Percentiles rank a stretch among this genome's conserved stretches.
These are phyloP conservation scores for Amblyteles armatorius DNA, from an alignment of 2,888 invertebrate genomes.

Conservation along the genomic window DNA sequence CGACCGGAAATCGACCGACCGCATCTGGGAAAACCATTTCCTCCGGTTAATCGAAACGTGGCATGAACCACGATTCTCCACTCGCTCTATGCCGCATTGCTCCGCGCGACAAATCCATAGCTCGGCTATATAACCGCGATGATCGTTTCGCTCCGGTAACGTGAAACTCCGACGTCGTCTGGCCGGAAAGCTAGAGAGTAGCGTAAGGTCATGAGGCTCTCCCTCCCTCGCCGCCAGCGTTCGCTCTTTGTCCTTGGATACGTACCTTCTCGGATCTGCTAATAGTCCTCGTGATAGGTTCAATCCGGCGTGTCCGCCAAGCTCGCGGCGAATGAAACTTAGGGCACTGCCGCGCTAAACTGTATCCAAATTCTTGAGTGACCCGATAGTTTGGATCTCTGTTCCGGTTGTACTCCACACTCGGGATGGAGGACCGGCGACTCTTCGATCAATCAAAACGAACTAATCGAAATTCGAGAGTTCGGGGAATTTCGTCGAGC, in stretches of 20 bases:
- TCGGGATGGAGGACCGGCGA: not conserved
- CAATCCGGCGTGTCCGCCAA: slow-evolving; percentile 26
- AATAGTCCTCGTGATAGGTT: slow-evolving; percentile 35
- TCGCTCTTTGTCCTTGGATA: not conserved
- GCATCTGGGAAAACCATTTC: slow-evolving; percentile 82
- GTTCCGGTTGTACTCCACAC: not conserved
- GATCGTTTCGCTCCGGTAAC: slow-evolving; percentile 55
- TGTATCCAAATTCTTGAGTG: slow-evolving; percentile 5
- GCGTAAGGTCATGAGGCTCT: slow-evolving; percentile 6
- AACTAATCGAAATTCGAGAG: slow-evolving; percentile 1
- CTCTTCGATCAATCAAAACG: not conserved
- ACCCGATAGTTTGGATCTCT: not conserved
- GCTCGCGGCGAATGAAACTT: slow-evolving; percentile 16
- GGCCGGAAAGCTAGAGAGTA: slow-evolving; percentile 71
- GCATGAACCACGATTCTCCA: slow-evolving; percentile 56
- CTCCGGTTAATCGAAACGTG: slow-evolving; percentile 82
- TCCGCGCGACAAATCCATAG: slow-evolving; percentile 9
- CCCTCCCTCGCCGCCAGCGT: not conserved
- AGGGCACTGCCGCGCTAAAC: slow-evolving; percentile 3
- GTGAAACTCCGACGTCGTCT: slow-evolving; percentile 49
- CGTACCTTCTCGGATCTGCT: slow-evolving; percentile 17
- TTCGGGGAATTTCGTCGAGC: not conserved
- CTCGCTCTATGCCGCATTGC: slow-evolving; percentile 17
- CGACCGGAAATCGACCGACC: slow-evolving; percentile 78
- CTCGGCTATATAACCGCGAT: slow-evolving; percentile 25